Base-by-base conservation (phyloP, 2,888 invertebrate genomes). In the Leptogaster cylindrica region DNA sequence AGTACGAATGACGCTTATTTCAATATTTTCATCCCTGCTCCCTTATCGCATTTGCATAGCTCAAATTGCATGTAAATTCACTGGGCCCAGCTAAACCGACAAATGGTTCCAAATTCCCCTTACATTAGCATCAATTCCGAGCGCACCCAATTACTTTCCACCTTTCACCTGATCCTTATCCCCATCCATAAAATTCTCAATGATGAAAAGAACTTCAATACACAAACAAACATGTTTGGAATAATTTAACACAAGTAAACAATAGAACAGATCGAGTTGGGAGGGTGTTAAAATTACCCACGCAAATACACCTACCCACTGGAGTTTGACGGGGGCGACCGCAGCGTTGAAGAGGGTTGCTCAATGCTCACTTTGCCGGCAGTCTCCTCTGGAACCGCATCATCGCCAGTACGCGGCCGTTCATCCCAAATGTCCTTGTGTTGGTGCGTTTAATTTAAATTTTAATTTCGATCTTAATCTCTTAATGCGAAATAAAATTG, bases 381-480 rank as follows among this genome's bases (percentile, higher is more conserved):
- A 44, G 41, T 44, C 16, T 14, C 20, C 16, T 64, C 25, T 64
- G 46, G 20, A 36, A 48, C 46, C 31, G 64, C 44, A 33, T 27
- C 33, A 64, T 31, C 20, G 48, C 12, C n/a, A 14, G 48, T 46
- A 33, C 48, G 31, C 18, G 23, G 48, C 48, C 44, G 31, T 36
- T 14, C 23, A 20, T 33, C 28, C 23, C 33, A 18, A n/a, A 4
- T 51, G 28, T 18, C 36, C 25, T 12, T 64, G 68, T 68, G 51
- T 68, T 68, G 58, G 70, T 70, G 73, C 73, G 75, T 75, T 75
- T 78, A 78, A 78, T 78, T 79, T 78, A 79, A 79, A 78, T 79
- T 78, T 78, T 78, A 78, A 78, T 78, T 79, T 78, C 77, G 79
- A 79, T 79, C 77, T 79, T 78, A 78, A 78, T 78, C 78, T 78